Evolutionary conservation across 2,113 vertebrate species (phyloP).

Genomic region (Heteronetta atricapilla): DNA sequence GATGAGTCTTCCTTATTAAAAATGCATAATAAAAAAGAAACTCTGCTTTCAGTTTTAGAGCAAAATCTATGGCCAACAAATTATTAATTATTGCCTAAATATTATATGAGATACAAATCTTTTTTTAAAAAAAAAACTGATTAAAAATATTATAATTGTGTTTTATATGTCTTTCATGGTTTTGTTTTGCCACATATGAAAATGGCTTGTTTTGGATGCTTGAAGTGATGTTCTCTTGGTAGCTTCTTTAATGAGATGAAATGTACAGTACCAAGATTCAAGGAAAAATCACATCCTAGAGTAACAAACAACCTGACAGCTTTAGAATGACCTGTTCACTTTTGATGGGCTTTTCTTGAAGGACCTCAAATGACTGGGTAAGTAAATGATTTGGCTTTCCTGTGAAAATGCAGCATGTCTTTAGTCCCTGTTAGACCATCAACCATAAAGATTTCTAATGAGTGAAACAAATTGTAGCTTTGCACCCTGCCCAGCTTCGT

Average conservation of each 20-base stretch:
- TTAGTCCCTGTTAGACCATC: not conserved
- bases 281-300: not conserved
- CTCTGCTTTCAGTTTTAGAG: not conserved
- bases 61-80: not conserved
- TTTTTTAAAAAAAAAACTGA: not conserved
- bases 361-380: not conserved
- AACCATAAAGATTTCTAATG: not conserved
- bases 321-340: not conserved
- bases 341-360: not conserved
- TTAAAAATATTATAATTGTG: not conserved
- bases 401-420: not conserved
- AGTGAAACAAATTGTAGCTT: not conserved
- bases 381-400: not conserved
- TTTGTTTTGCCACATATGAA: not conserved
- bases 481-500: not conserved
- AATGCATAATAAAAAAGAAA: not conserved
- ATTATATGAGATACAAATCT: not conserved
- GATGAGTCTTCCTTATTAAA: not conserved
- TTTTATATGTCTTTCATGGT: not conserved
- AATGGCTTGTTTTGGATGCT: not conserved
- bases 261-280: not conserved
- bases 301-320: not conserved
- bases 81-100: constrained; percentile 6
- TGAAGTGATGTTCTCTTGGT: not conserved
- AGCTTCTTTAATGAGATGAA: not conserved